Percentiles rank a stretch among this genome's conserved stretches.
Conservation (phyloP, 2,888 invertebrate genomes). For the Galerucella calmariensis region DNA sequence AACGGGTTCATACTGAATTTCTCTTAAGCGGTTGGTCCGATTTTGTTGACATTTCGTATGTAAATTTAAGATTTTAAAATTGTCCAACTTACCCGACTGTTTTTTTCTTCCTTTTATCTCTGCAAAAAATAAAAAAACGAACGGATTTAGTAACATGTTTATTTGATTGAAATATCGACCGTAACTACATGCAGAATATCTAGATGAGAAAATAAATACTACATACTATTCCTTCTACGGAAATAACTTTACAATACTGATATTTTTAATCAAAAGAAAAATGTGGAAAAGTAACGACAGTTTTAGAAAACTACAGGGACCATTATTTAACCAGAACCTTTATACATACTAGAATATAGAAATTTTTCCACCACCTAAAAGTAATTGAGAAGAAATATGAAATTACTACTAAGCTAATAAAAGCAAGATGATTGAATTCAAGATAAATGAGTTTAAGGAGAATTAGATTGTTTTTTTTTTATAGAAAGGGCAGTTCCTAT, state of each 20-base stretch:
- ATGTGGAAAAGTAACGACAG: too few relatives aligned
- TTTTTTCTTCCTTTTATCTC: slow-evolving; percentile 81
- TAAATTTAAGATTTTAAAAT: too few relatives aligned
- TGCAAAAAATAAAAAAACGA: slow-evolving; percentile 64
- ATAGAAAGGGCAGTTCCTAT: too few relatives aligned
- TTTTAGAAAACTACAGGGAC: background rate
- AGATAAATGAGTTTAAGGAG: background rate
- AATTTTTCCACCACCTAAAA: background rate
- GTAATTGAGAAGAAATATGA: background rate
- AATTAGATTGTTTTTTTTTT: too few relatives aligned
- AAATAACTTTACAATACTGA: slow-evolving; percentile 3
- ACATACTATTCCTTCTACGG: slow-evolving; percentile 14
- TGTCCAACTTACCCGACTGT: slow-evolving; percentile 70
- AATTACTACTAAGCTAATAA: background rate
- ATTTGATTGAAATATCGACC: slow-evolving; percentile 17
- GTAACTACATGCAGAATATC: slow-evolving; percentile 34
- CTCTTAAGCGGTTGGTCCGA: too few relatives aligned
- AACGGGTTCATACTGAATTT: too few relatives aligned
- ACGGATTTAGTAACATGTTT: slow-evolving; percentile 39
- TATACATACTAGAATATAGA: background rate
- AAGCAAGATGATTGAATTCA: background rate
- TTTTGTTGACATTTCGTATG: too few relatives aligned
- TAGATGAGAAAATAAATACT: background rate
- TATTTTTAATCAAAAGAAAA: too few relatives aligned
- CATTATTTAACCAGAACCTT: background rate